Evolutionary conservation across 2,888 invertebrate genomes (phyloP), one percentile per base, ranked within the genome.

Genomic region (Dynastes tityus): DNA sequence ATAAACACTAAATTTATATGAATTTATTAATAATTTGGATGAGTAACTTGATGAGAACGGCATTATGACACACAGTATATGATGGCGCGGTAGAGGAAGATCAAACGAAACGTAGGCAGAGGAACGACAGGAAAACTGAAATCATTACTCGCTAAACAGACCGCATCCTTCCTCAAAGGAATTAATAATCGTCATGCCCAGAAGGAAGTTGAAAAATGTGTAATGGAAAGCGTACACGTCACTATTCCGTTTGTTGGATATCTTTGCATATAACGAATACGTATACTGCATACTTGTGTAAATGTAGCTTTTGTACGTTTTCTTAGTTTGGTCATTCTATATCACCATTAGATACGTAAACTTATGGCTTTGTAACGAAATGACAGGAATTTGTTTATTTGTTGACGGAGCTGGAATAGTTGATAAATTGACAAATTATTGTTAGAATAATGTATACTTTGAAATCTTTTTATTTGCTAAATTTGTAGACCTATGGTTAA

Each of bases 51-150:
- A 51, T 68, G 49, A 51, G 29, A 51, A 68, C 68, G 49, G 45
- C 11, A 68, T 51, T 68, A 68, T 68, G 68, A 68, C 68, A 68
- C 68, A 68, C 51, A 68, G 16, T 68, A 29, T 27, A 27, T 11
- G 68, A 51, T 68, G 55, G 55, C 11, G 29, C 68, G 68, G 27
- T 58, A 58, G 58, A 58, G 58, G 37, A 40, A 73, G 73, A 73
- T 73, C 73, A 73, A 73, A 73, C 55, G 73, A 37, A 58, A 58
- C 40, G 73, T 73, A 27, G 58, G 73, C 40, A 73, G 55, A 73
- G 22, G 37, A 73, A 73, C 58, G 73, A 73, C 58, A 73, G 73
- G 73, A 73, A 73, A 73, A 73, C 73, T 55, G 51, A 73, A 73
- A 73, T 73, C 73, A 73, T 73, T 73, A 58, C 73, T 73, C 73